These are phyloP conservation scores for Taenioides sp. DNA, from an alignment of 2,797 vertebrate species.

Conservation along the genomic window DNA sequence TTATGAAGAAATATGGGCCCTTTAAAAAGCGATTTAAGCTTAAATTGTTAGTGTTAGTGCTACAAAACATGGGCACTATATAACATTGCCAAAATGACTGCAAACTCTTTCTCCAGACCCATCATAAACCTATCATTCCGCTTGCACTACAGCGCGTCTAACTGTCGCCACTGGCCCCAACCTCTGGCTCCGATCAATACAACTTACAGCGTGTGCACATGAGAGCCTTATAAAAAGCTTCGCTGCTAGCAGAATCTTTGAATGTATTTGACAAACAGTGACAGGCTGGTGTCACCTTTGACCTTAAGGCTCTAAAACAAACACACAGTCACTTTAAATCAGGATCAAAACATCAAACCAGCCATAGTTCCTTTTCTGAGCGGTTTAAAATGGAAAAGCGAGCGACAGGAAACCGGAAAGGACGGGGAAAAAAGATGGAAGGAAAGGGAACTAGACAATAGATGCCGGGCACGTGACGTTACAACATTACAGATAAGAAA, in stretches of 20 bases:
- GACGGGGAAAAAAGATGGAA: not conserved
- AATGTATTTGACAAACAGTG: conserved; percentile 34
- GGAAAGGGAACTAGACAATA: not conserved
- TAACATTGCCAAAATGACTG: not conserved
- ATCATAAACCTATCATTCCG: conserved; percentile 41
- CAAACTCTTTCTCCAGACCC: conserved; percentile 7
- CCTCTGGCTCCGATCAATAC: conserved; percentile 26
- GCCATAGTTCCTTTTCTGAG: conserved; percentile 39
- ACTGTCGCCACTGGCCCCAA: not conserved
- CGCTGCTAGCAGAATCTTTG: not conserved
- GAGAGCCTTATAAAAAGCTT: conserved; percentile 7
- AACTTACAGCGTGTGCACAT: conserved; percentile 9
- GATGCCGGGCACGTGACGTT: no score
- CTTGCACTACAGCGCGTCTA: conserved; percentile 41
- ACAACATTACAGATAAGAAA: no score
- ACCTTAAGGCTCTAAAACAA: conserved; percentile 26
- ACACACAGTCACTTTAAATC: conserved; percentile 41
- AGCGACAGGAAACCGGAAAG: not conserved
- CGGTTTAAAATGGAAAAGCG: conserved; percentile 35
- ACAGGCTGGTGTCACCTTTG: conserved; percentile 48
- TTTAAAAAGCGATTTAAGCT: no score
- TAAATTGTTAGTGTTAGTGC: no score
- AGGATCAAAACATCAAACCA: conserved; percentile 41
- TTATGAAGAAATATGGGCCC: no score
- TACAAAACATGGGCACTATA: not conserved